These are phyloP conservation scores for Hirtodrosophila duncani DNA, from an alignment of 2,888 invertebrate species.

Conservation along the genomic window DNA sequence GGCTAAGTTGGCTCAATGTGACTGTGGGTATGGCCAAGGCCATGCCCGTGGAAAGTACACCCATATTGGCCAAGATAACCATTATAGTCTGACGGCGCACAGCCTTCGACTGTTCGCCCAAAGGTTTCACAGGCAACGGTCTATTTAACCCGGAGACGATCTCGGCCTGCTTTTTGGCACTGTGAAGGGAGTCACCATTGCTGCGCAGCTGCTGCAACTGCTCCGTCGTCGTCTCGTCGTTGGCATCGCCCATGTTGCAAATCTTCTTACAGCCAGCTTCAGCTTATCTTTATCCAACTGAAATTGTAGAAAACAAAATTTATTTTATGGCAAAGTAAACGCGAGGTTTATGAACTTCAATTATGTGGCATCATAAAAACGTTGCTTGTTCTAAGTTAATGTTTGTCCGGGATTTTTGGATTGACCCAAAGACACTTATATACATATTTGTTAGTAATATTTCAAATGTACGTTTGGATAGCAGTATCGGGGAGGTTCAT, in stretches of 20 bases:
- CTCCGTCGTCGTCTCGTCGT: slow-evolving; percentile 6
- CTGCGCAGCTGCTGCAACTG: slow-evolving; percentile 15
- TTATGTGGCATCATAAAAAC: not conserved
- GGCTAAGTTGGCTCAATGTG: slow-evolving; percentile 65
- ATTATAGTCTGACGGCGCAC: slow-evolving; percentile 74
- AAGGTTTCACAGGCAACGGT: slow-evolving; percentile 46
- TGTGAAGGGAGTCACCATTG: slow-evolving; percentile 18
- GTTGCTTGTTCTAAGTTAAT: not conserved
- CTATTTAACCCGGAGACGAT: slow-evolving; percentile 56
- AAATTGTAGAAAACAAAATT: not conserved
- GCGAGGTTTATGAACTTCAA: too few species aligned
- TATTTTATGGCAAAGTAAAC: too few species aligned
- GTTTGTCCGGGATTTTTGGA: too few species aligned
- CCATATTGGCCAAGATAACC: slow-evolving; percentile 75
- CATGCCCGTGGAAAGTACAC: slow-evolving; percentile 75
- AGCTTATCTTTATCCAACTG: slow-evolving; percentile 3
- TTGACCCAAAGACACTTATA: too few species aligned
- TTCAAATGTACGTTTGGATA: too few species aligned
- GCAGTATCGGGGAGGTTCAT: too few species aligned
- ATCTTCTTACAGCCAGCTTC: too few species aligned
- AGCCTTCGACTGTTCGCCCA: slow-evolving; percentile 74
- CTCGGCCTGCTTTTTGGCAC: slow-evolving; percentile 31
- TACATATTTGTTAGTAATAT: too few species aligned
- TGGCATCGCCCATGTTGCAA: slow-evolving; percentile 12
- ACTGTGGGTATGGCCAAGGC: slow-evolving; percentile 76